Evolutionary conservation across 2,113 vertebrate species (phyloP), one percentile per base, ranked within the genome.

Genomic region (Verasper variegatus): DNA sequence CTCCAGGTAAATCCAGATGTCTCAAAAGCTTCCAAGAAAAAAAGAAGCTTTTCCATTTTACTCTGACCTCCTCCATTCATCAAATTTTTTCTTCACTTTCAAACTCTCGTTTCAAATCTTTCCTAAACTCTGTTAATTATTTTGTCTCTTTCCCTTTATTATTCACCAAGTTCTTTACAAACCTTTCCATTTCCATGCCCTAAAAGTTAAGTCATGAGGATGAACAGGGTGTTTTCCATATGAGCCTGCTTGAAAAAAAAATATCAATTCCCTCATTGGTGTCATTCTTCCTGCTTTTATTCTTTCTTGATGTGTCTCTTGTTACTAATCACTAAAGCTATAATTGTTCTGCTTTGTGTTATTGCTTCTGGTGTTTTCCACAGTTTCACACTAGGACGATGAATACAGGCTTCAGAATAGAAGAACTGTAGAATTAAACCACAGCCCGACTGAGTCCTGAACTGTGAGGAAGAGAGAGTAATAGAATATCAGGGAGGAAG

Each of bases 401-500:
- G 82, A 84, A 81, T 86, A 10, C 52, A 40, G 20, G 15, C 69
- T 60, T 76, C 71, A 57, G 72, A 89, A 84, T 61, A 73, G 70
- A 64, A 42, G 68, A 82, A 87, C 71, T 80, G 84, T 80, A 78
- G 84, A 79, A 87, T 85, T 82, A 71, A 81, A 82, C 75, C 64
- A 42, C 47, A 57, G 62, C 76, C 81, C 55, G 68, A 82, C 61
- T 82, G 76, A 88, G 58, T 76, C n/a, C 15, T 76, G 67, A 52
- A 84, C 71, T 71, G 65, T 47, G 72, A 71, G 74, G 56, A 71
- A 27, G 59, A 81, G 66, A 51, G 71, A 80, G 80, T 90, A 92
- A 92, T 88, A 93, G 88, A 93, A 93, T 90, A 87, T 86, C 81
- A 84, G 60, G 14, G 47, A 82, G 68, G 71, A 79, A 74, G 73